Percentiles rank a stretch among this genome's conserved stretches.
phyloP scores from a whole-genome alignment of 2,888 invertebrate genomes.

The Acleris emargana region DNA sequence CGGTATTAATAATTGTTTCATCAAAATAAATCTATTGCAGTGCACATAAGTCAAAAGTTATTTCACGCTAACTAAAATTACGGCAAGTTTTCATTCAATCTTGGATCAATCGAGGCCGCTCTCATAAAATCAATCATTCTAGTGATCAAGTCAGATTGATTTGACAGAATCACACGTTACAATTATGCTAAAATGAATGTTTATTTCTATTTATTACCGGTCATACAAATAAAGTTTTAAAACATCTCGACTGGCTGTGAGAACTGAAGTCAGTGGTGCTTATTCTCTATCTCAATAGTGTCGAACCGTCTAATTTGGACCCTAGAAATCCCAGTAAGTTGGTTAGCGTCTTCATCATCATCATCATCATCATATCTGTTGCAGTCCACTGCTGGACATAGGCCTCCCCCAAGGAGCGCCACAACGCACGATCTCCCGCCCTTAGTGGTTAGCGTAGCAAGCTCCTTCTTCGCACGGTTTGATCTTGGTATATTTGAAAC shows the following conservation, averaged over 20 bases:
- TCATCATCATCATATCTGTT: too few species aligned
- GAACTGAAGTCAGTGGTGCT: conserved; percentile 21
- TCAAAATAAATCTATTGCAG: conserved; percentile 16
- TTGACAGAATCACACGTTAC: conserved; percentile 36
- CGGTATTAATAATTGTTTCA: neutral
- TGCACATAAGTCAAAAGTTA: conserved; percentile 13
- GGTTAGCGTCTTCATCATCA: too few species aligned
- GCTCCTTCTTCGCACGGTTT: too few species aligned
- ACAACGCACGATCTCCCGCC: too few species aligned
- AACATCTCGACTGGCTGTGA: conserved; percentile 27
- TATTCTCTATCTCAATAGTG: too few species aligned
- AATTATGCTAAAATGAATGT: conserved; percentile 33
- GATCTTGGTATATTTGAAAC: too few species aligned
- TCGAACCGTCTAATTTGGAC: too few species aligned
- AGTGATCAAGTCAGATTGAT: conserved; percentile 24
- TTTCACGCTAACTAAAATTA: conserved; percentile 26
- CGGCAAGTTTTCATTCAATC: conserved; percentile 6
- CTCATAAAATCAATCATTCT: conserved; percentile 29
- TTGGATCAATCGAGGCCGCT: conserved; percentile 25
- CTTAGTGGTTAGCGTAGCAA: too few species aligned
- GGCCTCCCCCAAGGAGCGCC: too few species aligned
- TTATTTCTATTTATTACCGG: conserved; percentile 28
- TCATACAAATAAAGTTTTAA: conserved; percentile 30
- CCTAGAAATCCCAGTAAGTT: too few species aligned
- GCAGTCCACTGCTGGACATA: too few species aligned